Evolutionary conservation across 1,140 invertebrate genomes (phyloP), one percentile per base, ranked within the genome.

Genomic region (Sesamia nonagrioides): DNA sequence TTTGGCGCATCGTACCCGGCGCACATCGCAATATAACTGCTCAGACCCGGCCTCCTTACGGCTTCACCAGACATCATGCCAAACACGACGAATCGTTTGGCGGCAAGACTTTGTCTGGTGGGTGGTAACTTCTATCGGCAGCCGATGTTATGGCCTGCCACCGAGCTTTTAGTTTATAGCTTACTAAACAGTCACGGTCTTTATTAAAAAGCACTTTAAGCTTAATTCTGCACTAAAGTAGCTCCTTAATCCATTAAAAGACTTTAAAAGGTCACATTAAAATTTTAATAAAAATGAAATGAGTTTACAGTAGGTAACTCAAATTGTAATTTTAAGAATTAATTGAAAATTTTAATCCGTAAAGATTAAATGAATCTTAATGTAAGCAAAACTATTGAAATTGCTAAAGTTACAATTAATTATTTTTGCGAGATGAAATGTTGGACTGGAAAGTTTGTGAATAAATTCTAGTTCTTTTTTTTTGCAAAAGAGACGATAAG

Each of bases 341-440:
- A 68, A n/a, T 6, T 33, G 9, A 21, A 68, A 68, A 33, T 7
- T 50, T 50, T 68, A 63, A 63, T 63, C 60, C n/a, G 5, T 42
- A 63, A 18, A 40, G 37, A 63, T 48, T 48, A 68, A 68, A 68
- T 68, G 48, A 48, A 68, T 48, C 18, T 50, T 68, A 21, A 66
- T 21, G 42, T 42, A 50, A 68, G 48, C 63, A 68, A 68, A 68
- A 68, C 63, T 68, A 68, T 50, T 68, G 63, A 48, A 50, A 68
- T 68, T 68, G 63, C 33, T n/a, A 68, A 68, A 68, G 42, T 68
- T 68, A 48, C 42, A 68, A 68, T 50, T 40, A 42, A 50, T 50
- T 48, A 1, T 68, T 66, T 68, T 48, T 42, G 18, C 9, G 9
- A 11, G 17, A 11, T 48, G 15, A 21, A 68, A 68, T 48, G 33